These are phyloP conservation scores for Poeciliopsis prolifica DNA, from an alignment of 2,113 vertebrate genomes.

Conservation along the genomic window DNA sequence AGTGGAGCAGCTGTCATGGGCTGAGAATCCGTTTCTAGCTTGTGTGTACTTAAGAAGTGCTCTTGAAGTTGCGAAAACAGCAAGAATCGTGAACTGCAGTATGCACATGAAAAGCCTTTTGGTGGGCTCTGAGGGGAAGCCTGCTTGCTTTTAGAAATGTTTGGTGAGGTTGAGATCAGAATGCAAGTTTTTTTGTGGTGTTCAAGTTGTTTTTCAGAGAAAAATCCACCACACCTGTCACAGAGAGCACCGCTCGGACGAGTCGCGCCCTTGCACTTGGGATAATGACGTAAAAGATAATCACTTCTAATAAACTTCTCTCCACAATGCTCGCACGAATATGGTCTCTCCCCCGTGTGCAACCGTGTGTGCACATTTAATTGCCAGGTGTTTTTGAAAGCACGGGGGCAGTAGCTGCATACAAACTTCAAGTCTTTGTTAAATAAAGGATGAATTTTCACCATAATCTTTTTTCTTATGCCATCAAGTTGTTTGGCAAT, in stretches of 20 bases:
- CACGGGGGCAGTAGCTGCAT: slow-evolving; percentile 75
- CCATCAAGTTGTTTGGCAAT: slow-evolving; percentile 21
- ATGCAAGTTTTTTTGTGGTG: slow-evolving; percentile 61
- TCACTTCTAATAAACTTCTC: slow-evolving; percentile 78
- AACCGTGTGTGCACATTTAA: slow-evolving; percentile 68
- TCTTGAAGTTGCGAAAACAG: slow-evolving; percentile 82
- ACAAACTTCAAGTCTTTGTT: slow-evolving; percentile 59
- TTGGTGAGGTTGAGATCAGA: slow-evolving; percentile 11
- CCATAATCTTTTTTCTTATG: slow-evolving; percentile 51
- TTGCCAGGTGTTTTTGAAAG: slow-evolving; percentile 61
- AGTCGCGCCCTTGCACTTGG: slow-evolving; percentile 62
- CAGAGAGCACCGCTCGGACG: slow-evolving; percentile 50
- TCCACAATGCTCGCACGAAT: slow-evolving; percentile 73
- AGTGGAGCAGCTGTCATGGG: slow-evolving; percentile 45
- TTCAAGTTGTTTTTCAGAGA: slow-evolving; percentile 44
- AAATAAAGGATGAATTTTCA: slow-evolving; percentile 64
- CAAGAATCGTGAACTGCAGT: slow-evolving; percentile 76
- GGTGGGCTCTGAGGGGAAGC: slow-evolving; percentile 21
- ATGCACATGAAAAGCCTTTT: slow-evolving; percentile 79
- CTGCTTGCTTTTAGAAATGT: slow-evolving; percentile 17
- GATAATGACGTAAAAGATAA: slow-evolving; percentile 75
- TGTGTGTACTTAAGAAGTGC: slow-evolving; percentile 77
- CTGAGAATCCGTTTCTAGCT: slow-evolving; percentile 56
- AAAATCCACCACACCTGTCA: slow-evolving; percentile 72
- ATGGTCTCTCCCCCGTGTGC: slow-evolving; percentile 81